Conservation (phyloP, 2,888 invertebrate species). For the Drosophila borborema region DNA sequence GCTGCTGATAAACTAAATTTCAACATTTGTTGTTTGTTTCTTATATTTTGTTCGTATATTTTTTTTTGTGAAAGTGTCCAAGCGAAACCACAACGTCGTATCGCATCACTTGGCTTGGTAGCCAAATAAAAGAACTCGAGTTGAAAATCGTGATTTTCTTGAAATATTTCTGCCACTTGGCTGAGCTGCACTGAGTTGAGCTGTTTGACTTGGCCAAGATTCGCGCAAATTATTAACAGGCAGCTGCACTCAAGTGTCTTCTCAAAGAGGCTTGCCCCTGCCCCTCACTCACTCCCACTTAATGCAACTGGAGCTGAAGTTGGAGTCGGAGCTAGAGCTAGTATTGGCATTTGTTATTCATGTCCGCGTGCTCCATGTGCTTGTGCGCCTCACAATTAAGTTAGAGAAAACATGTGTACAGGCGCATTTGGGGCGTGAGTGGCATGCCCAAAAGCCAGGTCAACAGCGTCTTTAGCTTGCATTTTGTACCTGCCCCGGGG, state of each 20-base stretch:
- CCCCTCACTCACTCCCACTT: not conserved
- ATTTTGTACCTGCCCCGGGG: conserved; percentile 14
- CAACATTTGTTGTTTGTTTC: conserved; percentile 13
- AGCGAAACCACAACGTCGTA: conserved; percentile 11
- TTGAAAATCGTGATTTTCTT: conserved; percentile 73
- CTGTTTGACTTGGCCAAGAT: conserved; percentile 39
- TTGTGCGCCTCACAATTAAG: conserved; percentile 57
- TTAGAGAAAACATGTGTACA: conserved; percentile 63
- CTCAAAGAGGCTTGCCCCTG: not conserved
- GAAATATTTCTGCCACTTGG: conserved; percentile 70
- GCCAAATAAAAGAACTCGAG: conserved; percentile 43
- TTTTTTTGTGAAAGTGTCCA: conserved; percentile 73
- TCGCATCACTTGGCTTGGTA: conserved; percentile 21
- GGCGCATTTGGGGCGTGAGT: conserved; percentile 47
- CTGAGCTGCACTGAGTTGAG: conserved; percentile 11
- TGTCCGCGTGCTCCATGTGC: conserved; percentile 30
- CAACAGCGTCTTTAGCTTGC: conserved; percentile 44
- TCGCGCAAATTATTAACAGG: conserved; percentile 46
- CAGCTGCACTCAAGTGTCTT: conserved; percentile 36
- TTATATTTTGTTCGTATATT: not conserved
- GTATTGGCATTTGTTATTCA: conserved; percentile 53
- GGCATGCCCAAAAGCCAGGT: conserved; percentile 52
- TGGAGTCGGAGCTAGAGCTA: not conserved
- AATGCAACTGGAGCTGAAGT: conserved; percentile 18
- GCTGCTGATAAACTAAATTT: conserved; percentile 49